phyloP scores from a whole-genome alignment of 2,888 invertebrate species.

The Netelia fuscicornis region DNA sequence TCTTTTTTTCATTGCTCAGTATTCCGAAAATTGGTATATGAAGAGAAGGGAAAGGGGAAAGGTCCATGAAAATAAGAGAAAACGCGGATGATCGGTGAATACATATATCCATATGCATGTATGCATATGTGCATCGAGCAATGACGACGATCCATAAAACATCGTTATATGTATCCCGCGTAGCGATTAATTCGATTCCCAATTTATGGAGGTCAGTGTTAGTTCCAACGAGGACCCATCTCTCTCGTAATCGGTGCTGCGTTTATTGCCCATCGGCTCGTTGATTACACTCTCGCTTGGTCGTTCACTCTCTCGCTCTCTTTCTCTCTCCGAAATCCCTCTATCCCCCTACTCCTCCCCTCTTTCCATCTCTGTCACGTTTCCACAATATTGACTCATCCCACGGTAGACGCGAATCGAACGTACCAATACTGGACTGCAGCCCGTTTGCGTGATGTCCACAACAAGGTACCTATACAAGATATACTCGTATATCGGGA shows the following conservation, averaged over 20 bases:
- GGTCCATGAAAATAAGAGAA: background rate
- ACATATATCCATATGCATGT: background rate
- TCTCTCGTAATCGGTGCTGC: slow-evolving; percentile 69
- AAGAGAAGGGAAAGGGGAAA: slow-evolving; percentile 1
- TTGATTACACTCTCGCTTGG: slow-evolving; percentile 67
- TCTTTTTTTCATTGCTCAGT: slow-evolving; percentile 8
- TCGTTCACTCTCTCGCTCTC: slow-evolving; percentile 14
- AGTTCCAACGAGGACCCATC: slow-evolving; percentile 61
- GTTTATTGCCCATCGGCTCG: slow-evolving; percentile 71
- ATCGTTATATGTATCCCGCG: slow-evolving; percentile 45
- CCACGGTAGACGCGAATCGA: slow-evolving; percentile 45
- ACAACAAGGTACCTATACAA: slow-evolving; percentile 3
- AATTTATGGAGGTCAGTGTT: slow-evolving; percentile 69
- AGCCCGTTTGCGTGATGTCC: slow-evolving; percentile 40
- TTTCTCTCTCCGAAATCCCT: background rate
- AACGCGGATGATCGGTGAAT: slow-evolving; percentile 12
- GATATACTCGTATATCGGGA: slow-evolving; percentile 1
- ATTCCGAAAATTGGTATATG: slow-evolving; percentile 17
- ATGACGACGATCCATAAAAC: slow-evolving; percentile 49
- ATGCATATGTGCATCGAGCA: slow-evolving; percentile 12
- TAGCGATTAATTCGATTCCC: slow-evolving; percentile 69
- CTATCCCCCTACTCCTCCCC: background rate
- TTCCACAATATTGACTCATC: slow-evolving; percentile 70
- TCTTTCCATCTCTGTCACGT: slow-evolving; percentile 14
- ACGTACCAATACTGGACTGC: slow-evolving; percentile 28